phyloP scores from a whole-genome alignment of 2,888 invertebrate species.

The Sussaba pulchella region DNA sequence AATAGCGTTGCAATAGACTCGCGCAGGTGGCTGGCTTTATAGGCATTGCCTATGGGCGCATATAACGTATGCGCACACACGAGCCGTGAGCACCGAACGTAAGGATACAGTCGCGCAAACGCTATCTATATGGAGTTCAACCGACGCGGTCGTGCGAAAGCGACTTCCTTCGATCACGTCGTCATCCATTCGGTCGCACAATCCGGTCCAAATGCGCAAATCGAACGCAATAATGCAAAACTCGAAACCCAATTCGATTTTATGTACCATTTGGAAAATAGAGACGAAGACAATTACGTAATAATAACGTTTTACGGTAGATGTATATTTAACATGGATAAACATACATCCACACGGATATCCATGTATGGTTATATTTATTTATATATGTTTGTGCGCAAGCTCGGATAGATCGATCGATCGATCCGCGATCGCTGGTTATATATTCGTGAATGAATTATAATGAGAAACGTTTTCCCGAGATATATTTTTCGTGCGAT shows the following conservation, averaged over 20 bases:
- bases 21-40: constrained; percentile 66
- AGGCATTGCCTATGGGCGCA: constrained; percentile 52
- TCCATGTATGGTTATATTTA: too few relatives aligned
- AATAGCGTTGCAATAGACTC: constrained; percentile 57
- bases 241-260: constrained; percentile 60
- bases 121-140: constrained; percentile 61
- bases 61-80: constrained; percentile 40
- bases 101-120: constrained; percentile 56
- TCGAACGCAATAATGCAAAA: constrained; percentile 44
- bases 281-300: constrained; percentile 66
- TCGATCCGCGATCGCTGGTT: constrained; percentile 47
- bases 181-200: constrained; percentile 56
- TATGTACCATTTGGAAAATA: constrained; percentile 54
- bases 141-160: constrained; percentile 80
- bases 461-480: constrained; percentile 49
- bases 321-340: not conserved
- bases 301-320: constrained; percentile 33
- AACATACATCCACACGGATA: too few relatives aligned
- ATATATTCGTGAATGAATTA: constrained; percentile 52
- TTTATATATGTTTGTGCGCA: not conserved
- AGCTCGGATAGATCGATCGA: constrained; percentile 34
- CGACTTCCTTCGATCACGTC: constrained; percentile 76
- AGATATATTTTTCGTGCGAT: constrained; percentile 57
- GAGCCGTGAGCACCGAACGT: constrained; percentile 58
- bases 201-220: constrained; percentile 55